Evolutionary conservation across 2,797 vertebrate species (phyloP), one percentile per base, ranked within the genome.

Genomic region (Chanos chanos): DNA sequence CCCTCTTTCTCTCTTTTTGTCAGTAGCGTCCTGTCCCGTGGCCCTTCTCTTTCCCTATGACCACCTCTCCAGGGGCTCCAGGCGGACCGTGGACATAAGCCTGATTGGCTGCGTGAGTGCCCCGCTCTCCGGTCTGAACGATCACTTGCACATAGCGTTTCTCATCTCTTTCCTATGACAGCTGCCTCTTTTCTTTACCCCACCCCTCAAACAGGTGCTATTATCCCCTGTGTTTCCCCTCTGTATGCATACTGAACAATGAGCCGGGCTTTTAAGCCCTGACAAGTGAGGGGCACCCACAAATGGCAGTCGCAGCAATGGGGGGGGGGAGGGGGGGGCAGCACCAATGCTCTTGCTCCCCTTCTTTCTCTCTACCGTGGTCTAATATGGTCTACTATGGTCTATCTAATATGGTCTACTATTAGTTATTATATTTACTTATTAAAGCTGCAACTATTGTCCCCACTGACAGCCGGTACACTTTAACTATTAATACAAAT

Each of bases 231-330:
- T 72, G 24, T 36, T 45, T 43, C 30, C 33, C 61, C 34, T 45
- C 40, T 40, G 31, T 55, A 41, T 49, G 64, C 44, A 18, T 75
- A 70, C 76, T 61, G 86, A 92, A 93, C 91, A 94, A 94, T 92
- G 87, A 89, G 75, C 39, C 84, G 92, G 89, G 92, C 94, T 94
- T 94, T 94, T 94, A 92, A 93, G 90, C 86, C 89, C 86, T 94
- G 93, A 94, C 94, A 94, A 93, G 89, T 89, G 89, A 92, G 91
- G 92, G 87, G 86, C 87, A 91, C 91, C 86, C 92, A 93, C 92
- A 94, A 92, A 94, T 92, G 92, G 92, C 90, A n/a, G n/a, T n/a
- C n/a, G n/a, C n/a, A n/a, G n/a, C n/a, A n/a, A n/a, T n/a, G n/a
- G n/a, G n/a, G n/a, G n/a, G n/a, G n/a, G n/a, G n/a, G n/a, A n/a